These are phyloP conservation scores for Apotomis capreana DNA, from an alignment of 2,888 invertebrate species.

Conservation along the genomic window DNA sequence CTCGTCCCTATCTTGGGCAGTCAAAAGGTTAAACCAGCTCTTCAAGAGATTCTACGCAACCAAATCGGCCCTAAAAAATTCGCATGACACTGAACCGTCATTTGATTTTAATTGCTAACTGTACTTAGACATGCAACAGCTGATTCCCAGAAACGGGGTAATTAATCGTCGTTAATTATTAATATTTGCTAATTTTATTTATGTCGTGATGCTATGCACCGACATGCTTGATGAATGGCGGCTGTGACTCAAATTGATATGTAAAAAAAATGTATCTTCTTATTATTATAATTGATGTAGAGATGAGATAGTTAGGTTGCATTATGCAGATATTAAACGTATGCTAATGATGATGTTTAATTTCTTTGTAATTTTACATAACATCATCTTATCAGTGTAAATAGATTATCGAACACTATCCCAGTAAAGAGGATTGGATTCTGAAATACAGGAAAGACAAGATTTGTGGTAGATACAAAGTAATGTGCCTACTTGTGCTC, in stretches of 20 bases:
- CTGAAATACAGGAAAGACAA: too few species aligned
- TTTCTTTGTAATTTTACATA: too few species aligned
- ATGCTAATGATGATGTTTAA: too few species aligned
- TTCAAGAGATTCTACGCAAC: not conserved
- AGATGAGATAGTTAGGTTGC: not conserved
- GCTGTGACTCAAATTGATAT: slow-evolving; percentile 24
- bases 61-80: slow-evolving; percentile 25
- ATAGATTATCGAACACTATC: too few species aligned
- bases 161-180: slow-evolving; percentile 46
- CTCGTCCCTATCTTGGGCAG: not conserved
- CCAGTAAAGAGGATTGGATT: too few species aligned
- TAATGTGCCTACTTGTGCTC: too few species aligned
- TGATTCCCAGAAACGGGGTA: slow-evolving; percentile 42
- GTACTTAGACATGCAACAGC: slow-evolving; percentile 37
- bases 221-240: slow-evolving; percentile 42
- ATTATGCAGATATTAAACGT: not conserved
- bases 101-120: slow-evolving; percentile 48
- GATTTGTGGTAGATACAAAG: too few species aligned
- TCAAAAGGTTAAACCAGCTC: not conserved
- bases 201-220: slow-evolving; percentile 44
- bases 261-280: not conserved
- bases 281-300: not conserved
- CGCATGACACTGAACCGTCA: slow-evolving; percentile 42
- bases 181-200: slow-evolving; percentile 48
- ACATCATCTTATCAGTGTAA: too few species aligned